Percentiles rank a stretch among this genome's conserved stretches.
These are phyloP conservation scores for Agrochola circellaris DNA, from an alignment of 2,888 invertebrate genomes.

Conservation along the genomic window DNA sequence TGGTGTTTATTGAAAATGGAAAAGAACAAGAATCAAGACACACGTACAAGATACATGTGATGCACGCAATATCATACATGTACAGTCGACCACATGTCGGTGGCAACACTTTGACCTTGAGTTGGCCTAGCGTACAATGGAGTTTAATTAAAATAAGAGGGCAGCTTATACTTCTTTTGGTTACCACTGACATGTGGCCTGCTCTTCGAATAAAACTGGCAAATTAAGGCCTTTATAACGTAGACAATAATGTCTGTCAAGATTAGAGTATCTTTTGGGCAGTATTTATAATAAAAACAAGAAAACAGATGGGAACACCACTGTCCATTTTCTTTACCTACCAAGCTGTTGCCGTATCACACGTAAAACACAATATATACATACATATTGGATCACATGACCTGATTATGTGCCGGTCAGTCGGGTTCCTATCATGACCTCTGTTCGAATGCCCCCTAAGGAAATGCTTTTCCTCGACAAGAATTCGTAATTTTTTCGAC, in stretches of 20 bases:
- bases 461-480: constrained; percentile 72
- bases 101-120: background rate
- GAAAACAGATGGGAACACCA: background rate
- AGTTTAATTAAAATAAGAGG: background rate
- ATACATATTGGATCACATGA: background rate
- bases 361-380: constrained; percentile 5
- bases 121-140: background rate
- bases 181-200: background rate
- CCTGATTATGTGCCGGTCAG: constrained; percentile 53
- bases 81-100: background rate
- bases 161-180: background rate
- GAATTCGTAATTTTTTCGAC: constrained; percentile 75
- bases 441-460: constrained; percentile 72
- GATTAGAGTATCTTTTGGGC: background rate
- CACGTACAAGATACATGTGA: too few species aligned
- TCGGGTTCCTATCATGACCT: constrained; percentile 62
- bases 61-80: background rate
- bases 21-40: too few species aligned
- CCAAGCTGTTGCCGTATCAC: background rate
- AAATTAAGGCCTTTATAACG: background rate
- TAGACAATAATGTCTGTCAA: background rate
- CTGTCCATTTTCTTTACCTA: background rate
- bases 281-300: background rate
- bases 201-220: background rate
- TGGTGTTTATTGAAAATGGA: too few species aligned